Conservation (phyloP, 2,888 invertebrate genomes). For the Leuctra nigra region DNA sequence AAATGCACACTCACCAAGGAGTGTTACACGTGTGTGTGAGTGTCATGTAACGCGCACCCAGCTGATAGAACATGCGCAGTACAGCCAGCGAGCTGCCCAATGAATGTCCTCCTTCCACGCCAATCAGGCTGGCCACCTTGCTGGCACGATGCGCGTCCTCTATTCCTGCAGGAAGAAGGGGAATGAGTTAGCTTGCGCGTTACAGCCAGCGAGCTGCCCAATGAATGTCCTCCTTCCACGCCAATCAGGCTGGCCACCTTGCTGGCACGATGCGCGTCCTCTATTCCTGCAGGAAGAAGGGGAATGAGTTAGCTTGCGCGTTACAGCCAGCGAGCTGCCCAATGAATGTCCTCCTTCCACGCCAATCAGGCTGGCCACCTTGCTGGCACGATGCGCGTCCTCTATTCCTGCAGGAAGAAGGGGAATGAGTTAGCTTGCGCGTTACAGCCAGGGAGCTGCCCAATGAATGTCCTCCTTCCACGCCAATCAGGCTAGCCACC, state of each 20-base stretch:
- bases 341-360: conserved; percentile 91
- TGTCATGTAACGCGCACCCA: conserved; percentile 79
- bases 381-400: conserved; percentile 61
- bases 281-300: too few species aligned
- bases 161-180: too few species aligned
- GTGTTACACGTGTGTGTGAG: conserved; percentile 74
- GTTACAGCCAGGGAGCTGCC: conserved; percentile 84
- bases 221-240: conserved; percentile 87
- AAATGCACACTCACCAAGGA: conserved; percentile 20
- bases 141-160: conserved; percentile 61
- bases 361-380: conserved; percentile 83
- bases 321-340: conserved; percentile 80
- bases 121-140: conserved; percentile 81
- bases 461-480: conserved; percentile 89
- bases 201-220: conserved; percentile 83
- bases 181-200: conserved; percentile 83
- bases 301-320: conserved; percentile 85
- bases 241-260: conserved; percentile 85
- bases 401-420: conserved; percentile 64
- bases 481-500: conserved; percentile 82
- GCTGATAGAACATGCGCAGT: conserved; percentile 79
- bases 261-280: conserved; percentile 61
- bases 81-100: conserved; percentile 85
- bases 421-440: too few species aligned
- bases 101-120: conserved; percentile 89